Conservation (phyloP, 2,797 vertebrate genomes). For the Taenioides sp. region DNA sequence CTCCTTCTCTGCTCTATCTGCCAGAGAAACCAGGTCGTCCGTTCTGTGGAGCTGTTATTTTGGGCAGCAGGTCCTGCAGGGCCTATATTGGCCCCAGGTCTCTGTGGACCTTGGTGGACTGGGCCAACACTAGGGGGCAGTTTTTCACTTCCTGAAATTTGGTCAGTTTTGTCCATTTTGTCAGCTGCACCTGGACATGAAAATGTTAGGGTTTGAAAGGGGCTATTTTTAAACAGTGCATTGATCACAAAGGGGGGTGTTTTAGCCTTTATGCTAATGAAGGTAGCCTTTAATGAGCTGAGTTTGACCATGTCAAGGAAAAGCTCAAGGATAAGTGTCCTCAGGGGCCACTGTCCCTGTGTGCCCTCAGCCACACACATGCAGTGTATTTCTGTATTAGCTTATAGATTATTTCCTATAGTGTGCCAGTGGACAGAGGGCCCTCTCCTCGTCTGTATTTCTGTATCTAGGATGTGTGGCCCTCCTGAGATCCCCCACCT, state of each 20-base stretch:
- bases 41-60: slow-evolving; percentile 82
- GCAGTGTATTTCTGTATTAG: background rate
- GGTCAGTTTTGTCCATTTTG: slow-evolving; percentile 8
- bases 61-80: slow-evolving; percentile 80
- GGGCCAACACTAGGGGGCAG: slow-evolving; percentile 71
- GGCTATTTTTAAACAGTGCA: background rate
- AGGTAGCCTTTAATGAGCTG: slow-evolving; percentile 60
- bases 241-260: slow-evolving; percentile 3
- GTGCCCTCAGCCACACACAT: background rate
- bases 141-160: slow-evolving; percentile 18
- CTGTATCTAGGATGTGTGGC: slow-evolving; percentile 10
- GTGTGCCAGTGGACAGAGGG: background rate
- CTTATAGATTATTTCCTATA: background rate
- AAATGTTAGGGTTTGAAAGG: slow-evolving; percentile 4
- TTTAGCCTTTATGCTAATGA: slow-evolving; percentile 48
- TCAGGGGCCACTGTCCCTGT: slow-evolving; percentile 18
- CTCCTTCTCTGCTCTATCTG: slow-evolving; percentile 67
- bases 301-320: slow-evolving; percentile 56
- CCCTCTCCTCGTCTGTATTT: background rate
- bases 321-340: slow-evolving; percentile 29
- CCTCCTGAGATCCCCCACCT: slow-evolving; percentile 13
- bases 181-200: slow-evolving; percentile 16
- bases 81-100: slow-evolving; percentile 78
- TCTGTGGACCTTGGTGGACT: slow-evolving; percentile 69
- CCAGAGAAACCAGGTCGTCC: slow-evolving; percentile 82